Base-by-base conservation (phyloP, 2,888 invertebrate genomes). In the Pseudococcus longispinus region DNA sequence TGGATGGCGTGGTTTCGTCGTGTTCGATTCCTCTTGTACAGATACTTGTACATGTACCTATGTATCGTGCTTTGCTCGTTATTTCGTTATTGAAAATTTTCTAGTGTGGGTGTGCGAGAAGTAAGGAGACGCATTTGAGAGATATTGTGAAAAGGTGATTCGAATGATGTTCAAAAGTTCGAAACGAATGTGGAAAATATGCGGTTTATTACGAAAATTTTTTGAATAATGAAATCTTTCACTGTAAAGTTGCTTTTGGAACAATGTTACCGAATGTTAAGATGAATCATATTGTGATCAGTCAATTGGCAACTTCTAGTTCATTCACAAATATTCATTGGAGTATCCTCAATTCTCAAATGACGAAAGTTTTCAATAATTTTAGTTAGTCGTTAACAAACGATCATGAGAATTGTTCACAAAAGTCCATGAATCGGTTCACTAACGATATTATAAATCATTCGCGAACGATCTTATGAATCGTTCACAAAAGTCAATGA, bases 61-160 rank as follows among this genome's bases (percentile, higher is more conserved):
- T 23, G 13, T 60, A 8, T 60, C 55, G 70, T 70, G 15, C 29
- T 70, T 70, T 29, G 70, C 29, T 29, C 26, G 60, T 60, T 55
- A 55, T 55, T 26, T 65, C 65, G 65, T 65, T 70, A 70, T 70
- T 70, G 70, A 29, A 70, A 70, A 70, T 29, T 70, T 70, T 6
- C 29, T 11, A 4, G 8, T 5, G 29, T 26, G 70, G 29, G 29
- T 29, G 70, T 9, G 23, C 2, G 23, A 46, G 44, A 46, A 46
- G 9, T 46, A 11, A 15, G 44, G 15, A 46, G 44, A 46, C 13
- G 44, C 9, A 46, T 46, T 46, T 46, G 13, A 15, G 44, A 11
- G 44, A 9, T 37, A 37, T 37, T 37, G 2, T 37, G 37, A 37
- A 37, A 9, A 37, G 37, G 37, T 37, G 44, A 46, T 46, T 46